Base-by-base conservation (phyloP, 53 echinoderm and acorn worm species). In the Actinopyga echinites region DNA sequence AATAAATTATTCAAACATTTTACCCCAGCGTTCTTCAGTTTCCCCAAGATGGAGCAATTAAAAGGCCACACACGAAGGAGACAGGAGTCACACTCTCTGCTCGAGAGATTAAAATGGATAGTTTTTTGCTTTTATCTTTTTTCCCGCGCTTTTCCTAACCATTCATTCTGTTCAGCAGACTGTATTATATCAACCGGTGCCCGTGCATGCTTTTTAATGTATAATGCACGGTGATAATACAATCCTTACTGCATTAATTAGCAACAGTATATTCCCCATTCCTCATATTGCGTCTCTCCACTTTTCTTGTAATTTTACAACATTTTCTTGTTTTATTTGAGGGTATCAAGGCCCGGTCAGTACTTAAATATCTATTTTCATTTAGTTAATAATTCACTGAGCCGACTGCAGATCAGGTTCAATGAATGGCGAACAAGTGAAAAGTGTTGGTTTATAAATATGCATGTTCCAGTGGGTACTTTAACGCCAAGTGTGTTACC, bases 311-410 rank as follows among this genome's bases (percentile, higher is more conserved):
- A 12, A 30, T 68, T 68, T 34, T 33, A 21, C 34, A 68, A 68
- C 19, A 38, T n/a, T 68, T 67, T 68, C 32, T 31, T n/a, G 49
- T 49, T 49, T 36, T 36, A 38, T 34, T 68, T 37, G 10, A 63
- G 64, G 31, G 64, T 63, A 63, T 63, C 64, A 63, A 63, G 29
- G 64, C 31, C 64, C 64, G 28, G 64, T 63, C 28, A 31, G 24
- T 63, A 63, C 29, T 63, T 63, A 63, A 63, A 63, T 63, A 63
- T 63, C 64, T 63, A 63, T 63, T 63, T 63, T 63, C 28, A 63
- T 63, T 63, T 31, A n/a, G 31, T 1, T 63, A 63, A 63, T 63
- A 31, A 63, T 63, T 31, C 64, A 63, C 64, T 25, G 31, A 63
- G 29, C 49, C 49, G 49, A 49, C 49, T 49, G 17, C 49, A 15